A percentile compares a stretch with the other conserved stretches of the same genome.
Conservation (phyloP, 1,140 invertebrate genomes). For the Trichonephila clavata region DNA sequence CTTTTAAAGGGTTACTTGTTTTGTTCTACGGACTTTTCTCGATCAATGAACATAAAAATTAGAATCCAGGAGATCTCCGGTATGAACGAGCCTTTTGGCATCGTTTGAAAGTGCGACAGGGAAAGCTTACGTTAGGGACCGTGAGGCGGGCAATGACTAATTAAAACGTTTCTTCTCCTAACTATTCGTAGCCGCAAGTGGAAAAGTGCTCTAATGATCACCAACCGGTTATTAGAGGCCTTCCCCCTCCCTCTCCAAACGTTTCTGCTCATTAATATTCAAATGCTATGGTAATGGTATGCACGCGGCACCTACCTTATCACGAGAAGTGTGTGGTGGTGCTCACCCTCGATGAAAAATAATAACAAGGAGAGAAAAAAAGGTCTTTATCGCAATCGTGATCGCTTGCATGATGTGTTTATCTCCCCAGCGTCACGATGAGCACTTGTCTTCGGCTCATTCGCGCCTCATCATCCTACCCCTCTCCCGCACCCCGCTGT, state of each 20-base stretch:
- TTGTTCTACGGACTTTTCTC: no score
- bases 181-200: not conserved
- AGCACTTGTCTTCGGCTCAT: conserved; percentile 46
- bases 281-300: conserved; percentile 72
- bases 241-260: no score
- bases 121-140: no score
- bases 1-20: no score
- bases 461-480: not conserved
- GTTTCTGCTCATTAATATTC: conserved; percentile 52
- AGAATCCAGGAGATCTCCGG: no score
- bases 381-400: conserved; percentile 36
- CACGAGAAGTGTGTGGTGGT: not conserved
- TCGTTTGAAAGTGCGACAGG: no score
- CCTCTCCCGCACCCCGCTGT: not conserved
- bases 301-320: conserved; percentile 2
- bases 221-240: not conserved
- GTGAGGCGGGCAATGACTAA: not conserved
- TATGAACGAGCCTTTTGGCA: no score
- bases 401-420: conserved; percentile 67
- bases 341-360: conserved; percentile 32
- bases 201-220: no score
- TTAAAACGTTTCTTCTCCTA: not conserved
- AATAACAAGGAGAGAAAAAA: not conserved
- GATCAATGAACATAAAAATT: no score
- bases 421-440: conserved; percentile 50